Conservation (phyloP, 2,113 vertebrate genomes). For the Zosterops japonicus region DNA sequence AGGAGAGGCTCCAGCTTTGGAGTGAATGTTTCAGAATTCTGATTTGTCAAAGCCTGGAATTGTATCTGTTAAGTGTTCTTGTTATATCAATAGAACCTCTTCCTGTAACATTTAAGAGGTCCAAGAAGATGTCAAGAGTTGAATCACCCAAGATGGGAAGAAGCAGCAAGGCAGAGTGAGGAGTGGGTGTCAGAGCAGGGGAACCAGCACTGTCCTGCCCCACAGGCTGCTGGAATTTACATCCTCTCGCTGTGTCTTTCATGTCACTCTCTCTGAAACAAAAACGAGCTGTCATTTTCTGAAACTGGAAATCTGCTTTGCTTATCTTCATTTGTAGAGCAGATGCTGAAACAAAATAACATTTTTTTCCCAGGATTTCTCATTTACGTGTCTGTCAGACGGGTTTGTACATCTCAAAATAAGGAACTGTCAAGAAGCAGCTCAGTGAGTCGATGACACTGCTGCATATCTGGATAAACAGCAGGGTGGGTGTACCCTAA, state of each 20-base stretch:
- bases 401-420: neutral
- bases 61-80: neutral
- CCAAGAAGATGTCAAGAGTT: neutral
- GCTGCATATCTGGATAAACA: neutral
- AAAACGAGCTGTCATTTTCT: neutral
- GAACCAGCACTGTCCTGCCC: neutral
- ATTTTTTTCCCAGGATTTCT: constrained; percentile 29
- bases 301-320: neutral
- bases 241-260: neutral
- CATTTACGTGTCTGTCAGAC: constrained; percentile 30
- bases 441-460: neutral
- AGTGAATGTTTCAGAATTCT: neutral
- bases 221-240: neutral
- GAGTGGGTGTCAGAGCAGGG: neutral
- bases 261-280: neutral
- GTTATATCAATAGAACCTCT: neutral
- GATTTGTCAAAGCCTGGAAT: neutral
- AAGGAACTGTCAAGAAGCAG: constrained; percentile 18
- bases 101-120: neutral
- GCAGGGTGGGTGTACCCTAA: neutral
- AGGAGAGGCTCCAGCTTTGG: neutral
- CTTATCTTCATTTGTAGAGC: constrained; percentile 26
- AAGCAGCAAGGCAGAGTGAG: neutral
- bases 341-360: constrained; percentile 34
- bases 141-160: neutral